Conservation (phyloP, 2,797 vertebrate genomes). For the Channa striata region DNA sequence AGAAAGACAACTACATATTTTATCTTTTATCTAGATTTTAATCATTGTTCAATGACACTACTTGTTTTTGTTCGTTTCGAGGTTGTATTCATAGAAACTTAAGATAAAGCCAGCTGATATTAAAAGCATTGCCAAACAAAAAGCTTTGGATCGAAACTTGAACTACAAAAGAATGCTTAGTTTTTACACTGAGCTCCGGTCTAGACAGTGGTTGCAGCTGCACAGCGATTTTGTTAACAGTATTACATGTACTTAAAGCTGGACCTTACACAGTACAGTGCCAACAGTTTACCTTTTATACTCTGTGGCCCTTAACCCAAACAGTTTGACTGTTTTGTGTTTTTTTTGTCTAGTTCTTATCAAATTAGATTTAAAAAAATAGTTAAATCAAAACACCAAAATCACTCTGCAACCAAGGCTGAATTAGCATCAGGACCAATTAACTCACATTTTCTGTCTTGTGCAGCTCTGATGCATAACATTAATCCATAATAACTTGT, state of each 20-base stretch:
- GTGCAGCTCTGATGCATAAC: conserved; percentile 26
- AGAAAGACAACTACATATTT: conserved; percentile 68
- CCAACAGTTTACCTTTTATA: conserved; percentile 59
- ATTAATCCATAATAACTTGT: conserved; percentile 13
- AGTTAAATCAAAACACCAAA: conserved; percentile 65
- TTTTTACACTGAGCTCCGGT: conserved; percentile 62
- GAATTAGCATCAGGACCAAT: conserved; percentile 44
- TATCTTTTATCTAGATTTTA: conserved; percentile 74
- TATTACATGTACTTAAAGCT: conserved; percentile 35
- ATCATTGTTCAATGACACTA: conserved; percentile 72
- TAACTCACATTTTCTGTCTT: conserved; percentile 35
- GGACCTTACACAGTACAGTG: conserved; percentile 46
- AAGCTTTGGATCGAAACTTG: conserved; percentile 86
- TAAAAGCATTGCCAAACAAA: conserved; percentile 83
- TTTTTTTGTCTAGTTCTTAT: conserved; percentile 29
- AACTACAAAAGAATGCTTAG: conserved; percentile 73
- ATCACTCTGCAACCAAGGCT: conserved; percentile 33
- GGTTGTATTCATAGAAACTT: conserved; percentile 51
- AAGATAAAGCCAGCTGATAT: conserved; percentile 75
- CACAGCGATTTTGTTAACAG: conserved; percentile 34
- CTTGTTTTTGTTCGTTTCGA: conserved; percentile 57
- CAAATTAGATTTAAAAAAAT: conserved; percentile 19
- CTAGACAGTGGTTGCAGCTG: conserved; percentile 53
- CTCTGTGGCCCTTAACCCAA: conserved; percentile 42
- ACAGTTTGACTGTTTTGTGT: conserved; percentile 20